Base-by-base conservation (phyloP, 2,797 vertebrate genomes). In the Erpetoichthys calabaricus region DNA sequence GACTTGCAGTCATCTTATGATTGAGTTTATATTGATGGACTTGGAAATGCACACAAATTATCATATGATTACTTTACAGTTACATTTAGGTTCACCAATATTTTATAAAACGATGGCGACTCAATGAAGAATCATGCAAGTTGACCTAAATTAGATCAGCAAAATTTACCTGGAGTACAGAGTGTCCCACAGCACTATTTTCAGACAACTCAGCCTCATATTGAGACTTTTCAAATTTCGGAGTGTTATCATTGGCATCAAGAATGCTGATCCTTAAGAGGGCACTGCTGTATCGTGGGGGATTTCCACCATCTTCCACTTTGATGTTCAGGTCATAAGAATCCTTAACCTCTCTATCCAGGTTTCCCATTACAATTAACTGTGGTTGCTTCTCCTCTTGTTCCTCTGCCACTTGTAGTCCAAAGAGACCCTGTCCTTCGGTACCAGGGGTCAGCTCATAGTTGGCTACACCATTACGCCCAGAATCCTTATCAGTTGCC, bases 281-380 rank as follows among this genome's bases (percentile, higher is more conserved):
- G 49, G 95, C 92, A 0, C 91, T 97, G 83, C 94, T 98, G 0
- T 86, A 88, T 3, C 95, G 82, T 0, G 87, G 73, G 0, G 90
- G 91, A 54, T 54, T 85, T 8, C 95, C 95, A 0, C 95, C 95
- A 0, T 98, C 95, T 71, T 92, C 86, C 62, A 97, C 96, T 44
- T 89, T 87, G 71, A 99, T 90, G 67, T 87, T 98, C 71, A 99
- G 82, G 63, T 99, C 96, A 0, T 99, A 99, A 4, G 94, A 96
- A 73, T 99, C 96, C 65, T 92, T 86, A 68, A 82, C 85, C 73
- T 99, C 96, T 0, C 96, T 79, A 68, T 99, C 96, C 76, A 99
- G 76, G 75, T 86, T 91, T 46, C 91, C 93, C 86, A 92, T 89
- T 56, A 99, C 92, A 0, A 98, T 93, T 63, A 99, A 83, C 78